These are phyloP conservation scores for Propithecus perrieri DNA, from an alignment of 2,797 vertebrate genomes.

Conservation along the genomic window DNA sequence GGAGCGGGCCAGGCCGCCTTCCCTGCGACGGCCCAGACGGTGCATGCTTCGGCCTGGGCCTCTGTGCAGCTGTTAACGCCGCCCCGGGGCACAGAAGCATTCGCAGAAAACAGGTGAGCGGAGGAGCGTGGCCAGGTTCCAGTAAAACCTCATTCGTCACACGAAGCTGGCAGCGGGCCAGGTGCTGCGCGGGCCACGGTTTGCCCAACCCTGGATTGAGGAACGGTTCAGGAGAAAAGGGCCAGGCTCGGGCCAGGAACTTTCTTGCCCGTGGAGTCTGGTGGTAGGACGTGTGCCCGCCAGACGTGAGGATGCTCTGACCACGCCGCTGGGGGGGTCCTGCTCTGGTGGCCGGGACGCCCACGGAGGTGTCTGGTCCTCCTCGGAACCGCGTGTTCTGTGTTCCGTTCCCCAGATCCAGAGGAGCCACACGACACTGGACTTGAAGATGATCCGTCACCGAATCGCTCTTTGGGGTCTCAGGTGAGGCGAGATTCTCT, in stretches of 20 bases:
- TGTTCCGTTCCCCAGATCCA: too few species aligned
- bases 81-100: fast-evolving
- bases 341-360: too few species aligned
- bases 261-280: fast-evolving
- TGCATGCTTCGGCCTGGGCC: not conserved
- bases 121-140: not conserved
- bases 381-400: fast-evolving
- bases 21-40: fast-evolving
- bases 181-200: fast-evolving
- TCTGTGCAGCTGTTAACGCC: not conserved
- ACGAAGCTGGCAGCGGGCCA: not conserved
- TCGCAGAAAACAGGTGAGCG: fast-evolving
- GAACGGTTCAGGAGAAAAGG: not conserved
- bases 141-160: not conserved
- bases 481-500: fast-evolving
- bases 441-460: fast-evolving
- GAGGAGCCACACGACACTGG: not conserved
- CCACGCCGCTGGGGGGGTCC: fast-evolving
- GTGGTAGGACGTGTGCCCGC: fast-evolving
- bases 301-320: too few species aligned
- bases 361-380: fast-evolving
- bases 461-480: not conserved
- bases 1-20: fast-evolving
- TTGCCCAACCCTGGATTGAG: not conserved
- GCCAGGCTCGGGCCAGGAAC: fast-evolving